phyloP scores from a whole-genome alignment of 2,113 vertebrate species.

The Pelusios castaneus region DNA sequence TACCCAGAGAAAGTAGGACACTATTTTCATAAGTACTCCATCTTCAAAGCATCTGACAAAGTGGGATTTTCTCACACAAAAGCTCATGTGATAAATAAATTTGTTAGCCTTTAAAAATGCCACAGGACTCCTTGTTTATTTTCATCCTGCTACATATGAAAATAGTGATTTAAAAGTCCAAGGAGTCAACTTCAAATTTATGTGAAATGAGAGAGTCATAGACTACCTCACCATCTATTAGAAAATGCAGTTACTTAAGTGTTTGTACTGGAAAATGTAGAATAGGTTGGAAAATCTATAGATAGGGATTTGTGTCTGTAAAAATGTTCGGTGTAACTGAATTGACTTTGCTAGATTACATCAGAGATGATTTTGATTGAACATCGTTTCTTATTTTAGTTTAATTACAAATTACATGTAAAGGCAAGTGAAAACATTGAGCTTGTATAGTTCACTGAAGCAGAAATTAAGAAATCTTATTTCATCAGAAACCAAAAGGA shows the following conservation, averaged over 20 bases:
- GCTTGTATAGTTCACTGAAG: neutral
- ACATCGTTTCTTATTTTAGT: rapidly evolving
- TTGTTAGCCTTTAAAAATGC: too few relatives aligned
- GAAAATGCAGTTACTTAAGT: neutral
- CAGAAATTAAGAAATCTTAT: neutral
- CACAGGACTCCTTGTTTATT: too few relatives aligned
- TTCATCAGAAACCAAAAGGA: too few relatives aligned
- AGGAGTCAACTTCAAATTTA: neutral
- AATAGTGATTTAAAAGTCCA: rapidly evolving
- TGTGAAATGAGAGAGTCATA: neutral
- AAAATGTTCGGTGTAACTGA: neutral
- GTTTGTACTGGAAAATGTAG: neutral
- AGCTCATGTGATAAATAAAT: too few relatives aligned
- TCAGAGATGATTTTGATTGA: rapidly evolving
- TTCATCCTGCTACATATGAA: neutral
- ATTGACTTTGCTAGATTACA: neutral
- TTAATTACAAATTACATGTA: neutral
- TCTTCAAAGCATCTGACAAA: too few relatives aligned
- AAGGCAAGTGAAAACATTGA: neutral
- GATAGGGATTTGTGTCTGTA: neutral
- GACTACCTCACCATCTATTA: neutral
- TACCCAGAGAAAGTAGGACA: too few relatives aligned
- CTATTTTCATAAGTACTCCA: too few relatives aligned
- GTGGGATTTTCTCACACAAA: too few relatives aligned
- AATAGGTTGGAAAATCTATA: neutral